Evolutionary conservation across 2,888 invertebrate species (phyloP).

Genomic region (Hirtodrosophila alboralis): DNA sequence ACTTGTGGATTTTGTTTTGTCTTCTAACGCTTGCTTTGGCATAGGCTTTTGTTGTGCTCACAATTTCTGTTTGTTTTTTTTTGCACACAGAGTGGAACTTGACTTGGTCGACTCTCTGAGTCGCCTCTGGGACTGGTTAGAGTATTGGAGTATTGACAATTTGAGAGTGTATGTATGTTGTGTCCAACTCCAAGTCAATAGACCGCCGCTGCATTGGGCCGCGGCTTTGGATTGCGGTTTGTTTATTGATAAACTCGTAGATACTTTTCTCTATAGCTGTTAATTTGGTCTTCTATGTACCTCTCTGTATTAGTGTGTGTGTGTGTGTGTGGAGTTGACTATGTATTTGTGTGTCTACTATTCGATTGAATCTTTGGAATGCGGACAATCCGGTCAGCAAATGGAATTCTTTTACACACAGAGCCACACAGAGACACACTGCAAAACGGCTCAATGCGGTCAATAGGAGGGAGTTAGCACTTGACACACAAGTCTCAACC

Average conservation of each 20-base stretch:
- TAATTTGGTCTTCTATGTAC: constrained; percentile 76
- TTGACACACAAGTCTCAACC: constrained; percentile 51
- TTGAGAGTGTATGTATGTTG: constrained; percentile 23
- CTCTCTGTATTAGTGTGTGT: constrained; percentile 26
- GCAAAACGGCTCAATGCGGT: constrained; percentile 65
- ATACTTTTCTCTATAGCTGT: constrained; percentile 73
- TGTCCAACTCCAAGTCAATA: constrained; percentile 42
- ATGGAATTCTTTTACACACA: constrained; percentile 78
- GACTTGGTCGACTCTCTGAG: constrained; percentile 48
- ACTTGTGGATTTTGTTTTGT: constrained; percentile 57
- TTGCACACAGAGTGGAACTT: constrained; percentile 39
- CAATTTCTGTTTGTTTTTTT: constrained; percentile 21
- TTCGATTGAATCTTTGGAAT: constrained; percentile 80
- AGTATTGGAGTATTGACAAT: constrained; percentile 47
- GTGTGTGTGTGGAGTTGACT: constrained; percentile 20
- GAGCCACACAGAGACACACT: constrained; percentile 51
- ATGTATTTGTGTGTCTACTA: constrained; percentile 51
- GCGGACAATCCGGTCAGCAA: constrained; percentile 82
- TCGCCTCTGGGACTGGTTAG: constrained; percentile 56
- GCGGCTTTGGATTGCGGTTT: constrained; percentile 65
- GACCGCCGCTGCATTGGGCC: constrained; percentile 55
- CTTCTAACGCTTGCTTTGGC: constrained; percentile 50
- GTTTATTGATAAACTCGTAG: constrained; percentile 74
- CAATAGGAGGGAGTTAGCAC: constrained; percentile 63
- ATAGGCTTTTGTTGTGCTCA: constrained; percentile 29